These are phyloP conservation scores for Perithous albicinctus DNA, from an alignment of 2,888 invertebrate genomes.

Conservation along the genomic window DNA sequence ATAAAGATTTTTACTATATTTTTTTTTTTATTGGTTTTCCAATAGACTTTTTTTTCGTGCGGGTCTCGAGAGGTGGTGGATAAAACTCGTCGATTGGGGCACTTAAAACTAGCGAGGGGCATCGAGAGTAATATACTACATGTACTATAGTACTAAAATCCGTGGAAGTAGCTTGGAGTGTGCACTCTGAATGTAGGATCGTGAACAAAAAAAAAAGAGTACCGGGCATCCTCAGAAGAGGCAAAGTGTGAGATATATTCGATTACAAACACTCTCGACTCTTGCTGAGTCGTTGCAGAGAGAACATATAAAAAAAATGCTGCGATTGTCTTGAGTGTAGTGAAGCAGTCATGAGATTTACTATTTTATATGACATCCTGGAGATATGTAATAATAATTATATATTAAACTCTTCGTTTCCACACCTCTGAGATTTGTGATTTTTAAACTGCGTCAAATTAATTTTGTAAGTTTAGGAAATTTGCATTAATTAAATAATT, in stretches of 20 bases:
- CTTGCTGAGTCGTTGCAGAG: background rate
- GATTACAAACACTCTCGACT: constrained; percentile 16
- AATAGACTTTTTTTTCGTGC: too few relatives aligned
- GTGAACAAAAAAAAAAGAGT: constrained; percentile 57
- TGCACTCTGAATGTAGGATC: background rate
- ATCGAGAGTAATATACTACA: constrained; percentile 26
- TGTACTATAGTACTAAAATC: background rate
- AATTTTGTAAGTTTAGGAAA: too few relatives aligned
- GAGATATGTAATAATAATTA: too few relatives aligned
- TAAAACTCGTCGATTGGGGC: constrained; percentile 52
- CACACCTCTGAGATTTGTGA: too few relatives aligned
- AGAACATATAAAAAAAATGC: background rate
- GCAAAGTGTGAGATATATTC: constrained; percentile 22
- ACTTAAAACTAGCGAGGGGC: constrained; percentile 51
- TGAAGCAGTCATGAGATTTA: too few relatives aligned
- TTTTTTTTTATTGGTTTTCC: too few relatives aligned
- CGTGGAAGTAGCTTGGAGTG: constrained; percentile 16
- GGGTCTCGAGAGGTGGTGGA: constrained; percentile 51
- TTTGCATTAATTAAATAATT: too few relatives aligned
- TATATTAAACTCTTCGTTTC: too few relatives aligned
- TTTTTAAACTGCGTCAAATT: too few relatives aligned
- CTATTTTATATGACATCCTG: too few relatives aligned
- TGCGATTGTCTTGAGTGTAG: background rate
- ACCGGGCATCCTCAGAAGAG: constrained; percentile 15
- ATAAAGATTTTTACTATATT: background rate